Base-by-base conservation (phyloP, 2,797 vertebrate species). In the Syndactyla subalaris region DNA sequence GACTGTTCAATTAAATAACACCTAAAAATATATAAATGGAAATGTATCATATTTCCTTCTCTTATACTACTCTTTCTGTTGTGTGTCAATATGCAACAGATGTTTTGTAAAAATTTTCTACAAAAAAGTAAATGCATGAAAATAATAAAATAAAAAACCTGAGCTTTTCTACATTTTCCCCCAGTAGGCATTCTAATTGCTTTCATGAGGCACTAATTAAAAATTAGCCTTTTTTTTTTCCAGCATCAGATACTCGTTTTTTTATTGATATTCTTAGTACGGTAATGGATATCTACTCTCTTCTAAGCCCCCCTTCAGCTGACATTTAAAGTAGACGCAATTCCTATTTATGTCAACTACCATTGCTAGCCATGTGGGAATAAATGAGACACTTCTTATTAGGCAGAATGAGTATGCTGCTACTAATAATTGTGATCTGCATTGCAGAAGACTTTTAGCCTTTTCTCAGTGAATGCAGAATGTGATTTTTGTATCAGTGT, bases 321-420 rank as follows among this genome's bases (percentile, higher is more conserved):
- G 87, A 89, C 83, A 92, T 96, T 97, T 88, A 87, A 96, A 97
- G 73, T 80, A 96, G 59, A 95, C 58, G 88, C 30, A 85, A 82
- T 92, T 97, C 91, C 77, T 66, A 61, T 92, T 93, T 91, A 38
- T 92, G 65, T 95, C 87, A 96, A 79, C 96, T 93, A 84, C 65
- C 45, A 58, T 51, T 93, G 67, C 34, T 43, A 97, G 38, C 66
- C 32, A 0, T 54, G 85, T 86, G 78, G 67, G 52, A 95, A 96
- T 95, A 96, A 97, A 96, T 81, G 58, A 94, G 38, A 81, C 65
- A 46, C n/a, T 91, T 78, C 19, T 92, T 95, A 90, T 88, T 70
- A 79, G 61, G 49, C 23, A 95, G 52, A 89, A 45, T 59, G 54
- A 91, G 14, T 81, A 66, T 66, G n/a, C 59, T 94, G n/a, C 26